These are phyloP conservation scores for Camelus dromedarius DNA, from an alignment of 2,113 vertebrate genomes.

Conservation along the genomic window DNA sequence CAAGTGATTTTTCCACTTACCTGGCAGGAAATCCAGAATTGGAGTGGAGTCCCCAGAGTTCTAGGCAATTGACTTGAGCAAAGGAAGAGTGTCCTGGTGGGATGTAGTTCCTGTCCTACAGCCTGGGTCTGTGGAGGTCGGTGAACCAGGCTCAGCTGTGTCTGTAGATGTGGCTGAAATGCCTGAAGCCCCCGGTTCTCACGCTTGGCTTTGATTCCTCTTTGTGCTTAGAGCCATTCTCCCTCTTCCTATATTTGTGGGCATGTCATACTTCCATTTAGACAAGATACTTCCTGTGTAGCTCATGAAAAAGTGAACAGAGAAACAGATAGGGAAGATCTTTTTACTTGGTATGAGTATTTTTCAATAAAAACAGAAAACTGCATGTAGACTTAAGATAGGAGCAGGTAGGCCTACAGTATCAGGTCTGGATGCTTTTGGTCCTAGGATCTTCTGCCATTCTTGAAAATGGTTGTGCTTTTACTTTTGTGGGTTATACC, in stretches of 20 bases:
- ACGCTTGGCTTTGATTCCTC: not conserved
- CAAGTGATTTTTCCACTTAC: not conserved
- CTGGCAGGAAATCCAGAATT: not conserved
- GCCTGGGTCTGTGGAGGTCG: accelerated
- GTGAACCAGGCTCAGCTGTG: accelerated
- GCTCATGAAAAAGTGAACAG: constrained; percentile 18
- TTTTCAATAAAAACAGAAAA: not conserved
- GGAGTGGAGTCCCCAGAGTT: not conserved
- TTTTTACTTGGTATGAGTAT: not conserved
- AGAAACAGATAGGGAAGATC: not conserved
- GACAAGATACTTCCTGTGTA: not conserved
- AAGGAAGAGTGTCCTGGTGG: accelerated
- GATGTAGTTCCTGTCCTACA: accelerated
- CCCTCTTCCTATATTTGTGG: not conserved
- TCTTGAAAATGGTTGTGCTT: not conserved
- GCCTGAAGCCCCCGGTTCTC: not conserved
- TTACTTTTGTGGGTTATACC: not conserved
- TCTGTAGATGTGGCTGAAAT: not conserved
- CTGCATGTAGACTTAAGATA: not conserved
- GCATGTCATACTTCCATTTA: not conserved
- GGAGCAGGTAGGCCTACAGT: accelerated
- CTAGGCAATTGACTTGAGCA: not conserved
- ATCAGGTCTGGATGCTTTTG: not conserved
- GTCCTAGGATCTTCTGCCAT: not conserved
- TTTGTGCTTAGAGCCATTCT: not conserved